Evolutionary conservation across 1,140 invertebrate species (phyloP).

Genomic region (Bombus haemorrhoidalis): DNA sequence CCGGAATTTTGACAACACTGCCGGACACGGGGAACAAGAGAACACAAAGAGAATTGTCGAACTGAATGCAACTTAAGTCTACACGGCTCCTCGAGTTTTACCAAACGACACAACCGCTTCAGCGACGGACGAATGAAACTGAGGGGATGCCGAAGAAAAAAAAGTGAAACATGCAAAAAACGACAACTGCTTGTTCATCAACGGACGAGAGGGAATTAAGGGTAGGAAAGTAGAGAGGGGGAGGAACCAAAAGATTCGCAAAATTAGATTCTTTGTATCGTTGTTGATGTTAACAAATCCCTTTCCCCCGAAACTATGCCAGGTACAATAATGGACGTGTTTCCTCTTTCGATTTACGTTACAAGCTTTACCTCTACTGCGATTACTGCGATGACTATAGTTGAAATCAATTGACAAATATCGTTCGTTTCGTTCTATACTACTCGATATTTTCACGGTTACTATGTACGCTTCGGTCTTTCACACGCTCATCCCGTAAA

Average conservation of each 20-base stretch:
- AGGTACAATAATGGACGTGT: background rate
- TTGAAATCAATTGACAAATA: conserved; percentile 4
- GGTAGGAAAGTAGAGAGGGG: conserved; percentile 31
- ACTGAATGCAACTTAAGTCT: conserved; percentile 31
- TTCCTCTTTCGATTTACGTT: conserved; percentile 5
- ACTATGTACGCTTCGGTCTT: conserved; percentile 5
- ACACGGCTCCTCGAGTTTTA: conserved; percentile 13
- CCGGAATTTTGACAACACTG: conserved; percentile 72
- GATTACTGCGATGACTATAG: background rate
- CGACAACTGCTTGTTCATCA: conserved; percentile 57
- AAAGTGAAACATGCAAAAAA: conserved; percentile 66
- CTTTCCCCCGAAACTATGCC: background rate
- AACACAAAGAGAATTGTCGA: conserved; percentile 64
- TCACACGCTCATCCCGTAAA: conserved; percentile 59
- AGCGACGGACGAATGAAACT: conserved; percentile 36
- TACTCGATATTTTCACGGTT: background rate
- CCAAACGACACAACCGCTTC: conserved; percentile 40
- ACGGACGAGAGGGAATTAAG: conserved; percentile 20
- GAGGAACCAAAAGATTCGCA: conserved; percentile 21
- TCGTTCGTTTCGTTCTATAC: background rate
- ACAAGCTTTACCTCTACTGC: conserved; percentile 17
- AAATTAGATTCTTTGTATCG: conserved; percentile 2
- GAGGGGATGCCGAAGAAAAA: conserved; percentile 48
- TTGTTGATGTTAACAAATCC: background rate
- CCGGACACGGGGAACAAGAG: conserved; percentile 42